Base-by-base conservation (phyloP, 2,888 invertebrate genomes). In the Tenthredo mesomela region DNA sequence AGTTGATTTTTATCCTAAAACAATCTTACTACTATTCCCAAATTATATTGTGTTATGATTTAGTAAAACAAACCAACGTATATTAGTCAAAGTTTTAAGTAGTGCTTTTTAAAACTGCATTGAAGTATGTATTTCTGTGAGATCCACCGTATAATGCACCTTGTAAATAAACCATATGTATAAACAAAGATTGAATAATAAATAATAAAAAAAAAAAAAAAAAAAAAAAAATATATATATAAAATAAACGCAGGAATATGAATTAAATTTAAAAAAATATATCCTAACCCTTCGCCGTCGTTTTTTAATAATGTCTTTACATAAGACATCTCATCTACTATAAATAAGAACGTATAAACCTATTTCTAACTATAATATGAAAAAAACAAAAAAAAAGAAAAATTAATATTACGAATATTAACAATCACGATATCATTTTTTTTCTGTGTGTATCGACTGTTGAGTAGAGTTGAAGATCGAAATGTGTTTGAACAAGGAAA, bases 41-140 rank as follows among this genome's bases (percentile, higher is more conserved):
- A 43, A 43, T 73, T 43, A 73, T 43, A 40, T 47, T 77, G 71
- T 29, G 29, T 54, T 37, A 50, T 77, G 15, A 77, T 77, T 77
- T 77, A 77, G 47, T 50, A 54, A 50, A 18, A 77, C 50, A 9
- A 25, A 29, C 9, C 47, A 77, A 77, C 25, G 77, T 77, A 77
- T 77, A 33, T 29, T 54, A 25, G 61, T 37, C 15, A 61, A 37
- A 61, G 10, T 37, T 80, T 80, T 61, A 15, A 21, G 58, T 80
- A 58, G 58, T 40, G 58, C 61, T 80, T 80, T 61, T 80, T 40
- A 21, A 80, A 80, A 61, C 80, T 40, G 80, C 37, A 61, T 80
- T 80, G 61, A 10, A 80, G 37, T 80, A 61, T 80, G 40, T 80
- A 61, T 61, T 54, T 80, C 12, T 80, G 80, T 80, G 40, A 80